Conservation (phyloP, 2,797 vertebrate genomes). For the Squalus acanthias region DNA sequence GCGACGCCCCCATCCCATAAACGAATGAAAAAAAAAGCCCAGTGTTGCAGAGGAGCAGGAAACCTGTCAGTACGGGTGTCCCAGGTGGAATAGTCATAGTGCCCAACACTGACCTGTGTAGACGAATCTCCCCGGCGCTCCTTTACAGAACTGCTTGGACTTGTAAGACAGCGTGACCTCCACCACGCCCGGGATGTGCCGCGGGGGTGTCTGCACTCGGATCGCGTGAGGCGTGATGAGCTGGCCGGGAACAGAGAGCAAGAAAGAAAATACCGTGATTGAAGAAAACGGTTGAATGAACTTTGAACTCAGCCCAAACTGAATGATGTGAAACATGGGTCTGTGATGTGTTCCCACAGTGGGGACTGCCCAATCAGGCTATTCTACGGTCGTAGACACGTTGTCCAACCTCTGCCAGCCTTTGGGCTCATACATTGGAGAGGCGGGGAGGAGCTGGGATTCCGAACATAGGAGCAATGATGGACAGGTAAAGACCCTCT, state of each 20-base stretch:
- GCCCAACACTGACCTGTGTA: conserved; percentile 71
- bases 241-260: conserved; percentile 51
- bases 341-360: too few relatives aligned
- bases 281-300: too few relatives aligned
- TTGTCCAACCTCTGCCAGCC: background rate
- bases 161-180: conserved; percentile 94
- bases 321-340: background rate
- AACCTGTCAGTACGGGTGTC: background rate
- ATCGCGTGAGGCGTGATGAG: conserved; percentile 91
- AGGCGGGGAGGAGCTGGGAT: background rate
- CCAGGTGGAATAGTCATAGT: background rate
- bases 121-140: conserved; percentile 82
- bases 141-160: conserved; percentile 95
- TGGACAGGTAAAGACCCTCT: too few relatives aligned
- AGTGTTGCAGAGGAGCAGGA: background rate
- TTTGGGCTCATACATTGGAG: background rate
- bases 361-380: too few relatives aligned
- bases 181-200: conserved; percentile 89
- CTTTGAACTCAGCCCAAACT: background rate
- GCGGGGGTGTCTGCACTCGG: conserved; percentile 86
- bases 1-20: too few relatives aligned
- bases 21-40: too few relatives aligned
- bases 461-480: too few relatives aligned
- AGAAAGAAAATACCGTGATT: too few relatives aligned
- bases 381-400: too few relatives aligned